Base-by-base conservation (phyloP, 2,113 vertebrate species). In the Muntiacus muntjak region DNA sequence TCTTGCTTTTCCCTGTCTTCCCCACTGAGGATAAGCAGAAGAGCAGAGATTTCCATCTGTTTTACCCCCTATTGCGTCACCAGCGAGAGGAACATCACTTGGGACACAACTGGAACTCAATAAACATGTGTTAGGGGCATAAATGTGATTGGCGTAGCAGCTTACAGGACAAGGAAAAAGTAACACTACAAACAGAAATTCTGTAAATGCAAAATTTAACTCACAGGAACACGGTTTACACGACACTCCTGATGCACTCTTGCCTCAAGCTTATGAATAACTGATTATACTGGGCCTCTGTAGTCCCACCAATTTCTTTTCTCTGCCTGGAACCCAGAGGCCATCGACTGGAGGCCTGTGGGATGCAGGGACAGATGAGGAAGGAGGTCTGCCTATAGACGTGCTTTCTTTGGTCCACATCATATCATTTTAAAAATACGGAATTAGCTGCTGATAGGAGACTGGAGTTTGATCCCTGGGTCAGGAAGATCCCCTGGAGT, bases 171-270 rank as follows among this genome's bases (percentile, higher is more conserved):
- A 78, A 14, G 36, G 67, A 74, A 30, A 30, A 76, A 85, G 67
- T 47, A 43, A 43, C 6, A 10, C 13, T 4, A 0, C 12, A 79
- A 85, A 43, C 60, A 86, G 13, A 74, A 6, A 1, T 10, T 9
- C 60, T 6, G 7, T 6, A 33, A 36, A 30, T 0, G 13, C 3
- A 50, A 47, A 89, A 17, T 14, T 7, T 5, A 19, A 16, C 10
- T 81, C n/a, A 57, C 15, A 5, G 28, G 13, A 57, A 28, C 13
- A 3, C 23, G 3, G 13, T 62, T 50, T n/a, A 43, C 0, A 1
- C 28, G 2, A 0, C 7, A 5, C 0, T 21, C n/a, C 10, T 5
- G 1, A 14, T 2, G 45, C 16, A 14, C 16, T 16, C 25, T 1
- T 30, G 45, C 57, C 30, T n/a, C 1, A 7, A 76, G 30, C 8